Base-by-base conservation (phyloP, 2,113 vertebrate species). In the Butorides virescens region DNA sequence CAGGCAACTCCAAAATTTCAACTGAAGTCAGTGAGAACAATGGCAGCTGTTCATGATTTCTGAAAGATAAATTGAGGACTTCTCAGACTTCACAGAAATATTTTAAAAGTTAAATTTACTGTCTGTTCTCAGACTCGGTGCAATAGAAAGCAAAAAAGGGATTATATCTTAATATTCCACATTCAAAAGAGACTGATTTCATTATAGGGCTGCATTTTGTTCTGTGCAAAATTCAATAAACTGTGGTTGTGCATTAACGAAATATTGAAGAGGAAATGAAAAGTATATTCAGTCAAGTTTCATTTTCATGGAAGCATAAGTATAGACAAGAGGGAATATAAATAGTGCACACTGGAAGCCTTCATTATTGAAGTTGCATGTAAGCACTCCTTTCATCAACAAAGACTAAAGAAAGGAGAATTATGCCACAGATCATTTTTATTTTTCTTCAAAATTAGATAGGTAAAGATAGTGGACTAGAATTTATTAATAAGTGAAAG, bases 401-500 rank as follows among this genome's bases (percentile, higher is more conserved):
- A 90, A 86, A 83, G 77, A 74, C 67, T 90, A 81, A 88, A 94
- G 93, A 89, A 95, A 93, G 91, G 50, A 90, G 89, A 97, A 86
- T 70, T 88, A 94, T 76, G 34, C 47, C 72, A 94, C 52, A 85
- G 91, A 87, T 97, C 78, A 77, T 25, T 96, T 96, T 88, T 96
- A 92, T 96, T 97, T 97, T 96, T 83, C 94, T 95, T 96, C 86
- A 88, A 9, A 94, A 95, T 90, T 93, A 91, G 77, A 92, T 94
- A 93, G 90, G 90, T 89, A 96, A 96, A 97, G 94, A 96, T 95
- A 96, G 56, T 11, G 11, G 71, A 79, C 61, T 70, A 92, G 86
- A 76, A 93, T 78, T 96, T 96, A 97, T 91, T 96, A 96, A 95
- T 93, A 96, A 93, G 86, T 93, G 86, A 96, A 97, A 93, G 94